Evolutionary conservation across 1,140 invertebrate species (phyloP), one percentile per base, ranked within the genome.

Genomic region (Agrilus planipennis): DNA sequence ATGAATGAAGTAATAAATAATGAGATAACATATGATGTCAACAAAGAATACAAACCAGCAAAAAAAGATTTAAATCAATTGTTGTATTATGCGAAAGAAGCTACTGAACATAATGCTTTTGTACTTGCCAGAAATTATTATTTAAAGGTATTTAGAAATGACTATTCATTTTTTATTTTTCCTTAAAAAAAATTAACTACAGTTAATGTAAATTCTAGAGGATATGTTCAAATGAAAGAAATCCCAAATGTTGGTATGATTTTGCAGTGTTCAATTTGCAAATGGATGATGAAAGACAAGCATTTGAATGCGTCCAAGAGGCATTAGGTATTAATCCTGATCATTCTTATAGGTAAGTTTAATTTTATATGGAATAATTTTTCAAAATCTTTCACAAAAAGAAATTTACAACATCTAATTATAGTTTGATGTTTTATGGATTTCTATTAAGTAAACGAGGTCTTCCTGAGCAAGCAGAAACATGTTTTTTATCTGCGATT

Each of bases 241-340:
- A 49, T 42, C 30, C 51, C 7, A 45, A 52, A 30, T 35, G 18
- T 10, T 57, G 54, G 54, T 53, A 55, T 22, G 46, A 58, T 25
- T 57, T 50, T 32, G 56, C 54, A 19, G 37, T 58, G 28, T 58
- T 44, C 34, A 37, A 52, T n/a, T 21, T 55, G n/a, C 47, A 52
- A 48, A 29, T 46, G 3, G 38, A 43, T 2, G 16, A 49, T 12
- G 11, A 16, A 3, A 46, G 50, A 32, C 47, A 50, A 27, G 52
- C 54, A 2, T 47, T 55, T 21, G 46, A 53, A 41, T 57, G 51
- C 38, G 10, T 55, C 16, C 51, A 47, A 37, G 49, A 53, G 45
- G 44, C 46, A 3, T 41, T 58, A 17, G 31, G 39, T 2, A 37
- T 34, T n/a, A 43, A 54, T 17, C 16, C 30, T 3, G n/a, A 38